Evolutionary conservation across 2,113 vertebrate genomes (phyloP).

Genomic region (Cyanoramphus novaezelandiae): DNA sequence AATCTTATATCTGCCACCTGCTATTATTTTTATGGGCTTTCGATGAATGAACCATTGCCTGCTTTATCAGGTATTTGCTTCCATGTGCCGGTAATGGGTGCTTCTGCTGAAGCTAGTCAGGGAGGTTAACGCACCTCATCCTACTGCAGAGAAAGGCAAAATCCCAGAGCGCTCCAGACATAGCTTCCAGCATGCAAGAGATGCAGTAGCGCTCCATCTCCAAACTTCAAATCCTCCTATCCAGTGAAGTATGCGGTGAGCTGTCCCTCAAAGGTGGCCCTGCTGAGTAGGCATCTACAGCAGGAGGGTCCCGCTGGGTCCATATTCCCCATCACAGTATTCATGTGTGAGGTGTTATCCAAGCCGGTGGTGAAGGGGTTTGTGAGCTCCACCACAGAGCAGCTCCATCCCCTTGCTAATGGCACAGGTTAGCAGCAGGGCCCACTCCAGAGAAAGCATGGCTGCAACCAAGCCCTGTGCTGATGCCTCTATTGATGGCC

Average conservation of each 20-base stretch:
- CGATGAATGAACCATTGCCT: not conserved
- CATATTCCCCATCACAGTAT: not conserved
- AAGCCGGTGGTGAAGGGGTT: not conserved
- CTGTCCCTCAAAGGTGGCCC: too few species aligned
- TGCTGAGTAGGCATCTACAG: not conserved
- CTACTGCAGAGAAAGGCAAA: not conserved
- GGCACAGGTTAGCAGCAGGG: not conserved
- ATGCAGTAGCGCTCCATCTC: not conserved
- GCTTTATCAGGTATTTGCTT: not conserved
- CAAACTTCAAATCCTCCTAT: too few species aligned
- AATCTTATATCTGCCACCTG: not conserved
- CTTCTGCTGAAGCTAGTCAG: not conserved
- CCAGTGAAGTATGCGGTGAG: rapidly evolving
- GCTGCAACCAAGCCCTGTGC: not conserved
- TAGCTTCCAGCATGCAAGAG: not conserved
- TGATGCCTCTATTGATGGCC: rapidly evolving
- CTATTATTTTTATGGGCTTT: not conserved
- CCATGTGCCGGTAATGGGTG: rapidly evolving
- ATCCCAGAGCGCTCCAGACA: rapidly evolving
- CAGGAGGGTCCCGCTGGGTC: rapidly evolving
- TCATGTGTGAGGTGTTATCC: rapidly evolving
- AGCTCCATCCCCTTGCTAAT: not conserved
- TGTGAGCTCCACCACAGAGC: not conserved
- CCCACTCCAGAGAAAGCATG: not conserved
- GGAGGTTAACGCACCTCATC: not conserved